Percentiles rank a stretch among this genome's conserved stretches.
phyloP scores from a whole-genome alignment of 2,888 invertebrate species.

The Drosophila ezoana region DNA sequence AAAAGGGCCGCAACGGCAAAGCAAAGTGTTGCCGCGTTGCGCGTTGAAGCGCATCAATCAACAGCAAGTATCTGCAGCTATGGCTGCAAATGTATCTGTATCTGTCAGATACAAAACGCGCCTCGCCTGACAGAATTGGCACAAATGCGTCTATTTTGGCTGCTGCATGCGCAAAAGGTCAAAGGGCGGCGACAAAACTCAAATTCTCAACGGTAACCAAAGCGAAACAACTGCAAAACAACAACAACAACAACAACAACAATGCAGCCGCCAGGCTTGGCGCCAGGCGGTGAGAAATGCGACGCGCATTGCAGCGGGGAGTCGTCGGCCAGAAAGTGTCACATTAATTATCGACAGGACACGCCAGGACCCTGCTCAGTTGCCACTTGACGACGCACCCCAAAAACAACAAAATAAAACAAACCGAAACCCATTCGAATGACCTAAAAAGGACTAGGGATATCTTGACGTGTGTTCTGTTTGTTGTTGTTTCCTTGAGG shows the following conservation, averaged over 20 bases:
- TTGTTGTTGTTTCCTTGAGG: constrained; percentile 28
- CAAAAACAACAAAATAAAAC: not conserved
- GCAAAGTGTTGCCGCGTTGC: constrained; percentile 43
- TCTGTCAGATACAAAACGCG: constrained; percentile 47
- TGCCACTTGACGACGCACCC: constrained; percentile 57
- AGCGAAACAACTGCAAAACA: constrained; percentile 24
- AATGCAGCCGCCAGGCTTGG: constrained; percentile 44
- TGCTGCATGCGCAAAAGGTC: constrained; percentile 61
- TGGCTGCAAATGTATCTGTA: constrained; percentile 29
- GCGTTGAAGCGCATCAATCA: constrained; percentile 72
- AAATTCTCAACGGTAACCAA: constrained; percentile 23
- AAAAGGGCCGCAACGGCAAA: constrained; percentile 57
- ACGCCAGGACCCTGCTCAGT: constrained; percentile 61
- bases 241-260: not conserved
- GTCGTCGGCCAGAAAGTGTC: constrained; percentile 49
- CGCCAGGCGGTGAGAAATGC: constrained; percentile 61
- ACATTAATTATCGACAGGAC: constrained; percentile 67
- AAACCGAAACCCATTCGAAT: not conserved
- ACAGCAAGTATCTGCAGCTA: constrained; percentile 35
- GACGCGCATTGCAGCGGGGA: constrained; percentile 25
- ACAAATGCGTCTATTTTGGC: constrained; percentile 69
- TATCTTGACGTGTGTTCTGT: constrained; percentile 15
- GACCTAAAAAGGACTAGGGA: constrained; percentile 44
- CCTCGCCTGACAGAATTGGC: constrained; percentile 73
- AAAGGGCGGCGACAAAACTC: constrained; percentile 51